Percentiles rank a stretch among this genome's conserved stretches.
Evolutionary conservation across 2,797 vertebrate genomes (phyloP).

Genomic region (Margarornis squamiger): DNA sequence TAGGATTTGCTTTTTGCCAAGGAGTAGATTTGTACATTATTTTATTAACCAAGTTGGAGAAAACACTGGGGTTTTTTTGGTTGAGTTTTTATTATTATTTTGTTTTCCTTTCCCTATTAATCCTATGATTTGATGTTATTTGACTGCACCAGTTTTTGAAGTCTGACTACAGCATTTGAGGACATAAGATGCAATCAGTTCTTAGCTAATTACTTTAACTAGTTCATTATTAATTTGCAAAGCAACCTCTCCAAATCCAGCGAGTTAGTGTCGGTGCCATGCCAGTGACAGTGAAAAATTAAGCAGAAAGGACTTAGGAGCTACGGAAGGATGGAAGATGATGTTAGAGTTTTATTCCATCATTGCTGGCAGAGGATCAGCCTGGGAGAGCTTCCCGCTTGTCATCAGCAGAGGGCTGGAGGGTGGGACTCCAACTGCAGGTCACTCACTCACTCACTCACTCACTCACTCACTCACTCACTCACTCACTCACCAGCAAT

Average conservation of each 20-base stretch:
- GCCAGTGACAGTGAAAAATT: background rate
- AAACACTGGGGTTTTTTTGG: background rate
- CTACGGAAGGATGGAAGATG: background rate
- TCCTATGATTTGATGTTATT: background rate
- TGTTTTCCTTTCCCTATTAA: rapidly evolving
- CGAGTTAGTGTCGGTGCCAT: background rate
- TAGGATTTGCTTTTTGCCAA: background rate
- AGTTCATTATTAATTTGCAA: background rate
- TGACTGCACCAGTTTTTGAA: background rate
- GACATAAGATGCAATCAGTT: background rate
- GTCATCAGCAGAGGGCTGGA: background rate
- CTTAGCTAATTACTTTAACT: background rate
- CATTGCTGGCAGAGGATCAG: background rate
- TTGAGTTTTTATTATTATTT: background rate
- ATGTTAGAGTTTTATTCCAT: background rate
- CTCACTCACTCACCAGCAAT: background rate
- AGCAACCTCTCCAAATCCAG: background rate
- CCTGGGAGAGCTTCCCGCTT: background rate
- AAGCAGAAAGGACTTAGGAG: background rate
- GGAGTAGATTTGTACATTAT: background rate
- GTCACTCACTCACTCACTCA: background rate
- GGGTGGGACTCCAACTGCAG: background rate
- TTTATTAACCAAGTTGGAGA: background rate
- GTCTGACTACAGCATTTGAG: background rate
- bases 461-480: background rate